Base-by-base conservation (phyloP, 2,113 vertebrate species). In the Sylvia atricapilla region DNA sequence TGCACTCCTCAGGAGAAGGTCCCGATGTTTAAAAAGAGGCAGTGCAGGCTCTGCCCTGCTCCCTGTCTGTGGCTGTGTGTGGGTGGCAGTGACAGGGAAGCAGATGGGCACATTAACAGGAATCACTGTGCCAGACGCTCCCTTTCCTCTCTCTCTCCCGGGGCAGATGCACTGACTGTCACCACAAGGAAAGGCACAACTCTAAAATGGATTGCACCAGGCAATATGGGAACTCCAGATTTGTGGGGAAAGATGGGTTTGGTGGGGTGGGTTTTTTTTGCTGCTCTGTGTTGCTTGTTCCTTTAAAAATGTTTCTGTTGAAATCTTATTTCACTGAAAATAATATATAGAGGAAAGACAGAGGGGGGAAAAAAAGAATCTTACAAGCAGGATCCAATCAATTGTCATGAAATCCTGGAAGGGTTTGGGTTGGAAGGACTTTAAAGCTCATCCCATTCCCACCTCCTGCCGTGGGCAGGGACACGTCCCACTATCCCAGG, bases 91-190 rank as follows among this genome's bases (percentile, higher is more conserved):
- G 84, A 9, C 77, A 62, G 85, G 31, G 78, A 30, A 85, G 85
- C 95, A 94, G 94, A 95, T 72, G 91, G 95, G 85, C 43, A 10
- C n/a, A 33, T 59, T 15, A 37, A 33, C 90, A 90, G 3, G 20
- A 68, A 27, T 59, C 74, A 1, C 72, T 14, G 66, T 52, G 49
- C 56, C 90, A 95, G 78, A 22, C 39, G 1, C 35, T 66, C 75
- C 59, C 66, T 2, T 67, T 41, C 74, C 85, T 91, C 64, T 16
- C 64, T 16, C 60, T 33, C 78, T 94, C 55, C 77, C 35, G 3
- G 88, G 90, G 74, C 95, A 93, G 94, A 75, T 92, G 95, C 24
- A 33, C 85, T 6, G 88, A 18, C 85, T 94, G 94, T 70, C 91
- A 68, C 82, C 9, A 14, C 74, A 19, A 46, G 58, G 50, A 55